A percentile compares a stretch with the other conserved stretches of the same genome.
Conservation (phyloP, 2,888 invertebrate species). For the Carcina quercana region DNA sequence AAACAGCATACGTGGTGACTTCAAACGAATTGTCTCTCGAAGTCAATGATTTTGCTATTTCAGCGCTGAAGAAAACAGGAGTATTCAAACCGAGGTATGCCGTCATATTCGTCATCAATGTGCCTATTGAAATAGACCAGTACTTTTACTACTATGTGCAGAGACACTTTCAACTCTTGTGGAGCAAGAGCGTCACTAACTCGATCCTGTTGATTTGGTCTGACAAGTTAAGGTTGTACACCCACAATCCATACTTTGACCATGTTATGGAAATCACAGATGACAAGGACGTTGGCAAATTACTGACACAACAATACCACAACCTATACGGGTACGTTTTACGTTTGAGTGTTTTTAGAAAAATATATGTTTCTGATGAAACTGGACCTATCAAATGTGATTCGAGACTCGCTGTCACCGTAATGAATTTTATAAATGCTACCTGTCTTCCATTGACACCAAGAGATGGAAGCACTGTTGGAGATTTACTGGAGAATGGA, state of each 20-base stretch:
- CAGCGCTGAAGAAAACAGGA: slow-evolving; percentile 48
- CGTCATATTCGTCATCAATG: slow-evolving; percentile 54
- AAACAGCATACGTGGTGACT: slow-evolving; percentile 56
- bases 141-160: slow-evolving; percentile 53
- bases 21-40: slow-evolving; percentile 42
- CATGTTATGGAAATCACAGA: slow-evolving; percentile 50
- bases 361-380: slow-evolving; percentile 39
- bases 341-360: slow-evolving; percentile 51
- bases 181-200: slow-evolving; percentile 70
- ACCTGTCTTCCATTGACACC: slow-evolving; percentile 46
- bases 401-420: slow-evolving; percentile 39
- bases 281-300: slow-evolving; percentile 40
- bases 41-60: slow-evolving; percentile 42
- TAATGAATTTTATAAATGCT: slow-evolving; percentile 50
- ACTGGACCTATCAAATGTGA: slow-evolving; percentile 42
- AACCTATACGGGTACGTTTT: slow-evolving; percentile 46
- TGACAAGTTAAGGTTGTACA: slow-evolving; percentile 52
- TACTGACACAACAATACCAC: slow-evolving; percentile 39
- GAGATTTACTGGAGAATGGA: slow-evolving; percentile 53
- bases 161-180: slow-evolving; percentile 62
- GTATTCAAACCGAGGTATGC: slow-evolving; percentile 57
- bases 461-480: slow-evolving; percentile 56
- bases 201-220: slow-evolving; percentile 50
- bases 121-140: slow-evolving; percentile 36
- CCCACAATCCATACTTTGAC: slow-evolving; percentile 66